These are phyloP conservation scores for Tricholauxania praeusta DNA, from an alignment of 2,888 invertebrate species.

Conservation along the genomic window DNA sequence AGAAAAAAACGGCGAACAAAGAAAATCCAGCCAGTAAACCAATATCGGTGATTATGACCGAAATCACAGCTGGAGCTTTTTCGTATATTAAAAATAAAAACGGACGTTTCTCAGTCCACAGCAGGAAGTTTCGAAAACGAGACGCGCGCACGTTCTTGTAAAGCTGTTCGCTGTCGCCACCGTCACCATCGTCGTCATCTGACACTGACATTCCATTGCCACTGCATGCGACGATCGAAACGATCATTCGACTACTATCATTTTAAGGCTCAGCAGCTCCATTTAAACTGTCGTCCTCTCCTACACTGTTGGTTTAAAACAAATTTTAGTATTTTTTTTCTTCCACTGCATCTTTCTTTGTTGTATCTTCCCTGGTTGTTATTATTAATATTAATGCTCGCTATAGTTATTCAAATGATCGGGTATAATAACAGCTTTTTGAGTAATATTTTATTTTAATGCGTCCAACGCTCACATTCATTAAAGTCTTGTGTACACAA, in stretches of 20 bases:
- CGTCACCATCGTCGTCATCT: slow-evolving; percentile 10
- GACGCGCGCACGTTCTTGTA: slow-evolving; percentile 12
- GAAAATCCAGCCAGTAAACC: slow-evolving; percentile 30
- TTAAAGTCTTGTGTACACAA: slow-evolving; percentile 55
- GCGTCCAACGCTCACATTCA: slow-evolving; percentile 10
- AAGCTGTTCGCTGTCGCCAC: slow-evolving; percentile 32
- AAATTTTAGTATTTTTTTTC: too few species aligned
- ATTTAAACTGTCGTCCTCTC: slow-evolving; percentile 34
- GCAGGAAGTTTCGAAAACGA: slow-evolving; percentile 40
- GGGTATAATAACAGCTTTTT: slow-evolving; percentile 24
- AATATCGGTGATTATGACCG: slow-evolving; percentile 47
- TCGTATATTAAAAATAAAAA: slow-evolving; percentile 36
- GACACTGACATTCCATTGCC: slow-evolving; percentile 32
- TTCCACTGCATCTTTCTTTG: slow-evolving; percentile 45
- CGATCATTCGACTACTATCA: slow-evolving; percentile 39
- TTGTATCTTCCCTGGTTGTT: slow-evolving; percentile 48
- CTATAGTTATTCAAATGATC: slow-evolving; percentile 61
- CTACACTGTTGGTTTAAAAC: slow-evolving; percentile 36
- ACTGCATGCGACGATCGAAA: slow-evolving; percentile 31
- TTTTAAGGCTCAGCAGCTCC: slow-evolving; percentile 15
- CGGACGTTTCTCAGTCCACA: slow-evolving; percentile 40
- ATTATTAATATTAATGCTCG: slow-evolving; percentile 63
- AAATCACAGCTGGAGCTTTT: slow-evolving; percentile 49
- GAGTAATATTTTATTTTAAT: slow-evolving; percentile 25
- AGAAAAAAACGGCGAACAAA: slow-evolving; percentile 18